Evolutionary conservation across 2,888 invertebrate genomes (phyloP).

Genomic region (Schrankia costaestrigalis): DNA sequence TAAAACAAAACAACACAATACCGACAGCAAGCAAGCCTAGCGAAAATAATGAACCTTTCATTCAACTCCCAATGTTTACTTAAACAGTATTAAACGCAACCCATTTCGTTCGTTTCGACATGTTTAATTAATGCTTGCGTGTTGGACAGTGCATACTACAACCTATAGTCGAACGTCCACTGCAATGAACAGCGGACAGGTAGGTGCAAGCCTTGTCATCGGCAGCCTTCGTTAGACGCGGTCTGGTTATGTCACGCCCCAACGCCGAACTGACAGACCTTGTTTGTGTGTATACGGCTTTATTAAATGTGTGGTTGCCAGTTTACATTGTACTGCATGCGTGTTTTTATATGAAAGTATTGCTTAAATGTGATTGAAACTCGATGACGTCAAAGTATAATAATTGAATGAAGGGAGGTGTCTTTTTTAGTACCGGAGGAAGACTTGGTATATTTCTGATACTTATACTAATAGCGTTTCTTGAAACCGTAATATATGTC

Average conservation of each 20-base stretch:
- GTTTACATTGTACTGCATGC: conserved; percentile 1
- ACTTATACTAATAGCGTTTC: too few relatives aligned
- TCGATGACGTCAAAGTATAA: too few relatives aligned
- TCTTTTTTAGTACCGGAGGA: too few relatives aligned
- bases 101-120: conserved; percentile 2
- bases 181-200: conserved; percentile 8
- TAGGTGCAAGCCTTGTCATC: conserved; percentile 16
- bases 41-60: neutral
- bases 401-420: too few relatives aligned
- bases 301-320: neutral
- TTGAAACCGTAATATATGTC: too few relatives aligned
- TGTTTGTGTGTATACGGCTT: conserved; percentile 2
- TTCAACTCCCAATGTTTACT: conserved; percentile 2
- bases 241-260: conserved; percentile 8
- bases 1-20: too few relatives aligned
- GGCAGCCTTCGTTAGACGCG: conserved; percentile 18
- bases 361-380: too few relatives aligned
- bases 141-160: conserved; percentile 1
- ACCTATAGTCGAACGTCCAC: conserved; percentile 1
- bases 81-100: conserved; percentile 7
- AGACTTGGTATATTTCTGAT: too few relatives aligned
- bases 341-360: conserved; percentile 4
- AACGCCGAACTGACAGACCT: conserved; percentile 3
- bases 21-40: too few relatives aligned
- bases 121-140: conserved; percentile 8